Evolutionary conservation across 2,113 vertebrate genomes (phyloP).

Genomic region (Emydocephalus ijimae): DNA sequence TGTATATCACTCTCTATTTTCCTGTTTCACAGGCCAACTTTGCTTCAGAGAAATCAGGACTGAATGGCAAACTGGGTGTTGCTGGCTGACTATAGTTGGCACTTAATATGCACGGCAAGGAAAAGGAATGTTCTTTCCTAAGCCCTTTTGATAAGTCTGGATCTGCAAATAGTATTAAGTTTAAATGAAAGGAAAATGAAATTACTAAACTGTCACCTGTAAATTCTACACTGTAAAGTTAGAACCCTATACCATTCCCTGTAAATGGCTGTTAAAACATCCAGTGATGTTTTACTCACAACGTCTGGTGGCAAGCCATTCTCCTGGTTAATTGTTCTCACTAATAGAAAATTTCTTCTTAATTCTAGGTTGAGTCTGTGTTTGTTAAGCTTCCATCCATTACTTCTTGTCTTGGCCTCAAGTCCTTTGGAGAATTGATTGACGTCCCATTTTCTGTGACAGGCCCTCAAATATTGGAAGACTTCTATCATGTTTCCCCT

Average conservation of each 20-base stretch:
- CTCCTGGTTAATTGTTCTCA: too few relatives aligned
- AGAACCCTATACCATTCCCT: not conserved
- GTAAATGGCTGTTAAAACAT: not conserved
- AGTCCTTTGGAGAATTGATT: not conserved
- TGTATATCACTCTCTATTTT: not conserved
- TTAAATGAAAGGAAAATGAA: not conserved
- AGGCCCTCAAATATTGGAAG: not conserved
- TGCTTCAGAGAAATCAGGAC: not conserved
- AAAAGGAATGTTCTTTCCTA: not conserved
- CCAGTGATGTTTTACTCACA: not conserved
- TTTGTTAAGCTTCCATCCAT: too few relatives aligned
- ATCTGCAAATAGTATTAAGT: not conserved
- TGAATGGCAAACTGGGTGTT: not conserved
- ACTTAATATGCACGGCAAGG: not conserved
- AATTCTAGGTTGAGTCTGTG: too few relatives aligned
- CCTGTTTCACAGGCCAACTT: not conserved
- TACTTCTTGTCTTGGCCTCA: not conserved
- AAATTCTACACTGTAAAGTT: not conserved
- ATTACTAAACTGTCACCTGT: not conserved
- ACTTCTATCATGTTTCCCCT: not conserved
- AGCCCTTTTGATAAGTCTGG: fast-evolving
- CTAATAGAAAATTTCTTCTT: too few relatives aligned
- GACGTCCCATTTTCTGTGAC: not conserved
- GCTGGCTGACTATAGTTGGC: not conserved
- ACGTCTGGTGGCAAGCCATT: not conserved